Conservation (phyloP, 2,113 vertebrate genomes). For the Prunella himalayana region DNA sequence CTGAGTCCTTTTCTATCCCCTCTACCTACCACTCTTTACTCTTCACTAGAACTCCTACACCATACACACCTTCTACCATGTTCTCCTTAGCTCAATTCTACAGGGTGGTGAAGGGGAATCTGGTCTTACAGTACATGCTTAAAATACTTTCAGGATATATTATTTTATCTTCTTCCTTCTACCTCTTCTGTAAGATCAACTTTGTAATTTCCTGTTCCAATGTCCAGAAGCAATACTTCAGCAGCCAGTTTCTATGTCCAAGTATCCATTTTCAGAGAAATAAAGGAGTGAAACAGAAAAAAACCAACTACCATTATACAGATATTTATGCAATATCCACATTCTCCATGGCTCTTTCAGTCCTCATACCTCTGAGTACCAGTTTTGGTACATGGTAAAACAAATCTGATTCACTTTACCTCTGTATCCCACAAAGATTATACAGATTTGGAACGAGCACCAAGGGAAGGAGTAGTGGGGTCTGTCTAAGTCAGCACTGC, state of each 20-base stretch:
- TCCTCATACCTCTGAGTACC: neutral
- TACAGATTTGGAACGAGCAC: neutral
- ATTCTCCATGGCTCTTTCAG: neutral
- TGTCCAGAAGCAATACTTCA: neutral
- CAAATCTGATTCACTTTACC: neutral
- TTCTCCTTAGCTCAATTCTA: neutral
- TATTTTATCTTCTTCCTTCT: neutral
- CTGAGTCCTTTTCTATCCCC: neutral
- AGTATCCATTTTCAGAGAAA: neutral
- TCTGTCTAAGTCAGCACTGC: conserved; percentile 5
- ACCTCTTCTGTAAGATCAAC: neutral
- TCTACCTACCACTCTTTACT: neutral
- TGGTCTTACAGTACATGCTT: neutral
- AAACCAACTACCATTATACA: rapidly evolving
- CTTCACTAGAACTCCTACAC: neutral
- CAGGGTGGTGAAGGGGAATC: neutral
- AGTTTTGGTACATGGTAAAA: neutral
- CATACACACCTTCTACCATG: neutral
- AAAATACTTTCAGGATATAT: neutral
- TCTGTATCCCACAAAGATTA: neutral
- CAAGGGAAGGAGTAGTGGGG: neutral
- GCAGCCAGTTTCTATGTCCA: neutral
- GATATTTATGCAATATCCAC: neutral
- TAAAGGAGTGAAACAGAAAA: neutral
- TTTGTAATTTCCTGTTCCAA: neutral